Base-by-base conservation (phyloP, 2,797 vertebrate genomes). In the Muraenolepis orangiensis region DNA sequence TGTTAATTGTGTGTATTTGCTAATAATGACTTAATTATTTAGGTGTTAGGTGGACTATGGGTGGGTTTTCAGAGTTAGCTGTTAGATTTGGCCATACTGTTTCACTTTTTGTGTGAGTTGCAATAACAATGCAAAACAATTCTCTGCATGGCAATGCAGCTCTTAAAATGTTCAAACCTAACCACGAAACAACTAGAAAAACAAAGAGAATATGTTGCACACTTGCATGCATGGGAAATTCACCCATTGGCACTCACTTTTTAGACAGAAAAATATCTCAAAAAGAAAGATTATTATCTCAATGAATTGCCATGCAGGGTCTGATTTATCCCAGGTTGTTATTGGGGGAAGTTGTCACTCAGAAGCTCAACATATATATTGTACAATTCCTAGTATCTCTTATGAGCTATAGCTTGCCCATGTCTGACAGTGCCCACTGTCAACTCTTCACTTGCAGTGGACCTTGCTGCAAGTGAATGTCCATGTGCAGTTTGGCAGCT, bases 251-350 rank as follows among this genome's bases (percentile, higher is more conserved):
- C 57, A 26, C 23, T 12, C n/a, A 40, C 30, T 72, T 81, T 73
- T 81, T 76, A 78, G n/a, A 72, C 75, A 66, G 18, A 80, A 80
- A 81, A 83, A 73, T 72, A 14, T 30, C 13, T 72, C 26, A 72
- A 72, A 74, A 66, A 73, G 23, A 74, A 73, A 76, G 79, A 68
- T 79, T 73, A 85, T 85, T 73, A 85, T 86, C 66, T 83, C 30
- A 80, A 79, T 79, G 61, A 20, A 34, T 75, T 79, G 42, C 77
- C 79, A 69, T 77, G 81, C 80, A 69, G 78, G 75, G 32, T 80
- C 79, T 77, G 76, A 83, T 79, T 68, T 74, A 30, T 72, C 36
- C 26, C 42, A 78, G 74, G 77, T 78, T 71, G 42, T 66, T 76
- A 30, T 76, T 82, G 77, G 84, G 75, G 76, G 79, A 77, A 77